Evolutionary conservation across 2,113 vertebrate genomes (phyloP), one percentile per base, ranked within the genome.

Genomic region (Crypturellus undulatus): DNA sequence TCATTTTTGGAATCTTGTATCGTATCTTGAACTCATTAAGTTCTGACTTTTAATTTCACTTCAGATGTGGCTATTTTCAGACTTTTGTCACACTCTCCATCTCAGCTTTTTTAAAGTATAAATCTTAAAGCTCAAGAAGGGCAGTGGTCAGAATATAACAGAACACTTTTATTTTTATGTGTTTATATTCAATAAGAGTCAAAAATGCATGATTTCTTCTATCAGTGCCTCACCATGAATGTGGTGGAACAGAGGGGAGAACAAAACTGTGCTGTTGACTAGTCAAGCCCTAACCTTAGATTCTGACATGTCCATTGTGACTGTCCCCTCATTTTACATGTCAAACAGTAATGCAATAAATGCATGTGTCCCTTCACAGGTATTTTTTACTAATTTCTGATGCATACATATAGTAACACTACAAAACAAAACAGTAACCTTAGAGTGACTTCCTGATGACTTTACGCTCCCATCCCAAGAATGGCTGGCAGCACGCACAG

Each of bases 221-320:
- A 43, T 62, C 40, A 36, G 6, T 24, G 59, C 62, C 40, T 47
- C 40, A 36, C 14, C 0, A 0, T 9, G 22, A 3, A 3, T n/a
- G 49, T 5, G 2, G 20, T 30, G 47, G 25, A 47, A 63, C 43
- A 79, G 47, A 16, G 52, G 28, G 54, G 54, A 56, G 28, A 56
- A 30, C 28, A 30, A 56, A 56, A 56, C 26, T 30, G 52, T 56
- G 54, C 54, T 69, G 30, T 26, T n/a, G 63, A 63, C 38, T 45
- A 82, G 30, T 62, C 54, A 77, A 80, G 52, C 20, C 54, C 62
- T 36, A 81, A 58, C 36, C 30, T 77, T 59, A n/a, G 9, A 72
- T 82, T 85, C 70, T 62, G 47, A 68, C 52, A 58, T 0, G 0
- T 20, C 22, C 19, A 6, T 68, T 10, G n/a, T 17, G 63, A 42